Conservation (phyloP, 1,140 invertebrate species). For the Thaumatotibia leucotreta region DNA sequence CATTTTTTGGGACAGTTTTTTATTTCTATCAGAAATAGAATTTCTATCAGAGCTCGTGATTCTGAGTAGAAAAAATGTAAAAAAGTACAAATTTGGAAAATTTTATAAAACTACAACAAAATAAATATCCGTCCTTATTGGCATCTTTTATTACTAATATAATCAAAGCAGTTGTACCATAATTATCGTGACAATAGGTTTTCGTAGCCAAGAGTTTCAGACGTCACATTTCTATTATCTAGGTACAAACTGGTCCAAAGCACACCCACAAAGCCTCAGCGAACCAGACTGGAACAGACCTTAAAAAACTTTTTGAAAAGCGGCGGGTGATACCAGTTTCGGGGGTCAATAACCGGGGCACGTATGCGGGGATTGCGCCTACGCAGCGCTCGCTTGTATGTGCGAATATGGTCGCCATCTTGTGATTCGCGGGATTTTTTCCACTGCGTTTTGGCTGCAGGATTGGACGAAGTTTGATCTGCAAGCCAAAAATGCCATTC, state of each 20-base stretch:
- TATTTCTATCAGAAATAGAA: too few species aligned
- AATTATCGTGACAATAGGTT: neutral
- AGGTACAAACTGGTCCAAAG: neutral
- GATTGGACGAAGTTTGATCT: too few species aligned
- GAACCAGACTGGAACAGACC: constrained; percentile 11
- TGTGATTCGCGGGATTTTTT: neutral
- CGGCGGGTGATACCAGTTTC: constrained; percentile 6
- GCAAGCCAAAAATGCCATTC: too few species aligned
- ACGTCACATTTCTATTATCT: neutral
- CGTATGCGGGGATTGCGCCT: neutral
- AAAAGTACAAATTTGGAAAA: too few species aligned
- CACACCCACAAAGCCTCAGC: neutral
- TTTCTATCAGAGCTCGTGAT: too few species aligned
- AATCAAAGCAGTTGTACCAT: neutral
- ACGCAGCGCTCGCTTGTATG: constrained; percentile 2
- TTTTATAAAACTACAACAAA: too few species aligned
- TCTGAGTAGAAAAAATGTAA: too few species aligned
- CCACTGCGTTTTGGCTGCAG: too few species aligned
- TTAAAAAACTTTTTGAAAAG: constrained; percentile 14
- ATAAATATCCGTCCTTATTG: too few species aligned
- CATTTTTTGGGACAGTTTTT: too few species aligned
- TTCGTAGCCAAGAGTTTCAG: neutral
- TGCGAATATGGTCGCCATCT: constrained; percentile 5
- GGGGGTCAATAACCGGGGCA: constrained; percentile 9
- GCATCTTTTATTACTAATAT: too few species aligned